Evolutionary conservation across 2,113 vertebrate species (phyloP).

Genomic region (Oncorhynchus tshawytscha): DNA sequence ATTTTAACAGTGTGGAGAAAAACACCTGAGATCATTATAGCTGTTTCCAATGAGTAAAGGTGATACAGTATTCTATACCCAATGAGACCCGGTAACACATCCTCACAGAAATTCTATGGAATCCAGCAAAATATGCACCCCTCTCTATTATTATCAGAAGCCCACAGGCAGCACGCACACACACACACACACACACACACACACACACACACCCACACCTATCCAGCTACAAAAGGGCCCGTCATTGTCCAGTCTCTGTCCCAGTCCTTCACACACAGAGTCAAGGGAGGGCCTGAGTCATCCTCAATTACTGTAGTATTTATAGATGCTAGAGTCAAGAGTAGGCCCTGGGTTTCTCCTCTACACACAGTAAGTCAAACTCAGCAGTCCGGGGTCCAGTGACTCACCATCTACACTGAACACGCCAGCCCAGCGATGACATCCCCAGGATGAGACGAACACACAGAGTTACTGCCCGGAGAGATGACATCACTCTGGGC

Average conservation of each 20-base stretch:
- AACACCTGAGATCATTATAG: too few relatives aligned
- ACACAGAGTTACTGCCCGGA: slow-evolving; percentile 39
- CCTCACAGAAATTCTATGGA: too few relatives aligned
- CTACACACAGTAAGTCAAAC: slow-evolving; percentile 36
- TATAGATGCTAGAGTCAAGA: slow-evolving; percentile 52
- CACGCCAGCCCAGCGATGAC: slow-evolving; percentile 31
- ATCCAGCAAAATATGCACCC: too few relatives aligned
- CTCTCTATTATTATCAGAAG: not conserved
- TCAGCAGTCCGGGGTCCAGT: slow-evolving; percentile 4
- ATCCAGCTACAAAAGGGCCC: not conserved
- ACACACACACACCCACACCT: not conserved
- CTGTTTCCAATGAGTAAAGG: not conserved
- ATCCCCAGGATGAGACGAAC: slow-evolving; percentile 38
- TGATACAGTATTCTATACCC: too few relatives aligned
- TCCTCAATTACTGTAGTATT: slow-evolving; percentile 60
- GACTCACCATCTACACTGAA: too few relatives aligned
- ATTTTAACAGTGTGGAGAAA: too few relatives aligned
- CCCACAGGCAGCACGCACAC: too few relatives aligned
- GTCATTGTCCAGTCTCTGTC: slow-evolving; percentile 11
- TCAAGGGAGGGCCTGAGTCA: slow-evolving; percentile 61
- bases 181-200: not conserved
- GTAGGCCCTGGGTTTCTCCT: slow-evolving; percentile 34
- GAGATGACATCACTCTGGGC: slow-evolving; percentile 47
- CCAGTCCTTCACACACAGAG: slow-evolving; percentile 34
- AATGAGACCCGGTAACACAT: too few relatives aligned